A percentile compares a stretch with the other conserved stretches of the same genome.
Conservation (phyloP, 1,140 invertebrate genomes). For the Drosophila bocki region DNA sequence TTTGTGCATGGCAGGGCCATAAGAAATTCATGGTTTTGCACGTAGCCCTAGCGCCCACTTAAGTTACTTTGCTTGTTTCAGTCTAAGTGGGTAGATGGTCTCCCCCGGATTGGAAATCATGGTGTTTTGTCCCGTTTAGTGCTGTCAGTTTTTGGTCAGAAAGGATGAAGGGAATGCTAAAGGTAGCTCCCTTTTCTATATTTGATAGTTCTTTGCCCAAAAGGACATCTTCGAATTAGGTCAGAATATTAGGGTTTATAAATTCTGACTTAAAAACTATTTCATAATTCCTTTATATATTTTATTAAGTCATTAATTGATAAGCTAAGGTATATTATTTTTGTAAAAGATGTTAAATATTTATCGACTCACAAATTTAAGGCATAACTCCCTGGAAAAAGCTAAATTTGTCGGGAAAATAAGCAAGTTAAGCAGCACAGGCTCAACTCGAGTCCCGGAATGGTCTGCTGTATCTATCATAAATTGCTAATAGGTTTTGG, state of each 20-base stretch:
- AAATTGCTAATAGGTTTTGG: constrained; percentile 75
- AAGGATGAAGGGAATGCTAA: neutral
- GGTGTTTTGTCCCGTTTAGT: constrained; percentile 25
- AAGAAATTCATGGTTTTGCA: constrained; percentile 80
- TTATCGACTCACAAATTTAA: too few relatives aligned
- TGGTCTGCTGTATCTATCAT: constrained; percentile 45
- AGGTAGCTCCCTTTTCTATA: neutral
- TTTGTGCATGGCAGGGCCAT: constrained; percentile 46
- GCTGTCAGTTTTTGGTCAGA: constrained; percentile 5
- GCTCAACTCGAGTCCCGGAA: neutral
- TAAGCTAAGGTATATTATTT: too few relatives aligned
- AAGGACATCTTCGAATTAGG: neutral
- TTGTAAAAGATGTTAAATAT: too few relatives aligned
- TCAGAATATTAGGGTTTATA: too few relatives aligned
- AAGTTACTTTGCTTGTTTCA: constrained; percentile 77
- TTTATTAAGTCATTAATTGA: too few relatives aligned
- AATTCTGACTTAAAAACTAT: too few relatives aligned
- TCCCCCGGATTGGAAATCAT: constrained; percentile 48
- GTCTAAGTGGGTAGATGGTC: constrained; percentile 46
- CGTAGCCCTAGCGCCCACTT: constrained; percentile 63
- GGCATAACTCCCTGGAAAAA: neutral
- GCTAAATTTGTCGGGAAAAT: constrained; percentile 12
- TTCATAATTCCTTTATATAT: too few relatives aligned
- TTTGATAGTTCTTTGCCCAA: neutral
- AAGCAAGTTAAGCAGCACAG: constrained; percentile 7